Evolutionary conservation across 2,797 vertebrate species (phyloP), one percentile per base, ranked within the genome.

Genomic region (Podargus strigoides): DNA sequence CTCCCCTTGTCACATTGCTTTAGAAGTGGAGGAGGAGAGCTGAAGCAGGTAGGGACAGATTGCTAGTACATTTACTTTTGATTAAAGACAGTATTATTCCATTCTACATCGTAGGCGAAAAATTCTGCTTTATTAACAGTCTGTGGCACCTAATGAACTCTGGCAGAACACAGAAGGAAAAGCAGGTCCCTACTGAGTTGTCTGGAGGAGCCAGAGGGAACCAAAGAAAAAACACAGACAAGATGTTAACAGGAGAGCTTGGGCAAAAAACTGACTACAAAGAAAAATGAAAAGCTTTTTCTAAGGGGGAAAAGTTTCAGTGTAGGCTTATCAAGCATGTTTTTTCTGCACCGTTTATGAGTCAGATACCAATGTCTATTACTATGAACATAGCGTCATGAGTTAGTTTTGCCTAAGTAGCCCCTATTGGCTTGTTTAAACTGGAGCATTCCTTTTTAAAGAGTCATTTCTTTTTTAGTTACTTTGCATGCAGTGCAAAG

Each of bases 401-500:
- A 80, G 70, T 81, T 92, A 73, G 76, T 94, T 96, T 94, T 92
- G 76, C 41, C 77, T 90, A 93, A 94, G 78, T 68, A 94, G 68
- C 60, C 84, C 67, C 68, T 56, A 90, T 66, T 68, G 64, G 55
- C 76, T 94, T 95, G 85, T 94, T 94, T 95, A 93, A 95, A 92
- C 41, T 72, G 69, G 60, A 93, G 41, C 72, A 93, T 93, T 96
- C 85, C 74, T 91, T 94, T 95, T 72, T 89, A 94, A 87, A 79
- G 88, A 69, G 59, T 90, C 70, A 55, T 91, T 94, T 89, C 89
- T 92, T 77, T 77, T 89, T 85, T 39, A 69, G 64, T 94, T 93
- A 90, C 89, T 96, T 95, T 93, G 77, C 93, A 96, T 96, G 88
- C 92, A 94, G 76, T 64, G 73, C 1, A 0, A 92, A 96, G 94